Evolutionary conservation across 2,113 vertebrate genomes (phyloP).

Genomic region (Rhinolophus ferrumequinum): DNA sequence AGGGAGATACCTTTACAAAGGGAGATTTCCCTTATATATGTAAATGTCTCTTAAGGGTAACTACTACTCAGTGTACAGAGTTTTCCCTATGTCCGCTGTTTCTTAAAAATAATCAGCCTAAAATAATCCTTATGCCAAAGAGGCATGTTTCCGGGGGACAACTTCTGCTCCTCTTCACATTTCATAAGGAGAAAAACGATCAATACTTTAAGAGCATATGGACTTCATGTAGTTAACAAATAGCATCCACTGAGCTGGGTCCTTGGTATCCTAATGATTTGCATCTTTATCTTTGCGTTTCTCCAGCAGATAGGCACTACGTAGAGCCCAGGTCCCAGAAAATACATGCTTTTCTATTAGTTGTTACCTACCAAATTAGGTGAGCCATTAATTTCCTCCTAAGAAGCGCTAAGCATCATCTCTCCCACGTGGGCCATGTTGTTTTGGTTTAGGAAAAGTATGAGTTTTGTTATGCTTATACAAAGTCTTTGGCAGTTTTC

Average conservation of each 20-base stretch:
- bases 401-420: background rate
- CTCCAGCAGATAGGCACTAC: constrained; percentile 45
- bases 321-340: background rate
- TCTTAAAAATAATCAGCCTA: background rate
- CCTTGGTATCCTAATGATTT: constrained; percentile 41
- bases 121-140: background rate
- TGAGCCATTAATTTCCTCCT: constrained; percentile 41
- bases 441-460: background rate
- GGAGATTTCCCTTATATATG: background rate
- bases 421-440: background rate
- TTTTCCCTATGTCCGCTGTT: background rate
- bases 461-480: constrained; percentile 30
- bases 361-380: constrained; percentile 55
- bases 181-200: constrained; percentile 32
- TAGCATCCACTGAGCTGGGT: constrained; percentile 28
- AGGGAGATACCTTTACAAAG: background rate
- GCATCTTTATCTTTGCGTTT: constrained; percentile 73
- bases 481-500: constrained; percentile 49
- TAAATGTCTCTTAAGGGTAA: background rate
- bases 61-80: background rate
- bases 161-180: background rate
- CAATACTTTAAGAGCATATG: background rate
- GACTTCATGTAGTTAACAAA: constrained; percentile 55
- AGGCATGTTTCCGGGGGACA: background rate
- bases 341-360: constrained; percentile 19